Percentiles rank a stretch among this genome's conserved stretches.
Conservation (phyloP, 2,113 vertebrate genomes). For the Harpagus bidentatus region DNA sequence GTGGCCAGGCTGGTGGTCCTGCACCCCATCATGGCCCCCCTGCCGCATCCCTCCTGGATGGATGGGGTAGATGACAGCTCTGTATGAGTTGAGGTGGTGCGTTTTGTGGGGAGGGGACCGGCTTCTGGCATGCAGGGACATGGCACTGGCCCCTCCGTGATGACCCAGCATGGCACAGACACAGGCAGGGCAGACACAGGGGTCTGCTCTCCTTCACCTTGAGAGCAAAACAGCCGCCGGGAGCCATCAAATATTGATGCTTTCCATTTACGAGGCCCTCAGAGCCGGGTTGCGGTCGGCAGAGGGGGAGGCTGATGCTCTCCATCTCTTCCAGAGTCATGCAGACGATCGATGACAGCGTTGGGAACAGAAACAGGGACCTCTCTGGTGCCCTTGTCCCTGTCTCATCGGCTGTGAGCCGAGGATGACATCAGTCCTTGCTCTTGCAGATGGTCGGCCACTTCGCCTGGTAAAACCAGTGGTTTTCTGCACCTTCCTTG, state of each 20-base stretch:
- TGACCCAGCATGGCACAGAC: accelerated
- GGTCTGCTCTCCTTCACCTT: neutral
- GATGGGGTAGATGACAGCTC: neutral
- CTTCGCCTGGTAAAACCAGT: accelerated
- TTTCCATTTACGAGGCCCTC: neutral
- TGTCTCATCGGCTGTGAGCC: accelerated
- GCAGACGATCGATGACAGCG: neutral
- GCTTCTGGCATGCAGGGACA: neutral
- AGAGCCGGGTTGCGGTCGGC: neutral
- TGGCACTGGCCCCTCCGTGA: accelerated
- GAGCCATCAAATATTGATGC: neutral
- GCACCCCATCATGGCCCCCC: neutral
- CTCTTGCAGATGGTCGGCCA: accelerated
- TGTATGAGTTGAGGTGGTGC: too few relatives aligned
- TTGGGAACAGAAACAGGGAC: neutral
- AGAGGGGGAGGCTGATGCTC: neutral
- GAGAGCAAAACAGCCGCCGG: neutral
- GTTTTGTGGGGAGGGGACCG: neutral
- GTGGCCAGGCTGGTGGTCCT: neutral
- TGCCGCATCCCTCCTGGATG: neutral
- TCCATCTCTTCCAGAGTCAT: neutral
- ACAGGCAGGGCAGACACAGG: neutral
- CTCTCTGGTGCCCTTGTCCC: neutral
- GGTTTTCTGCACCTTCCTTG: neutral
- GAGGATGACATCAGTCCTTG: accelerated